A percentile compares a stretch with the other conserved stretches of the same genome.
Conservation (phyloP, 1,140 invertebrate genomes). For the Rhopalosiphum maidis region DNA sequence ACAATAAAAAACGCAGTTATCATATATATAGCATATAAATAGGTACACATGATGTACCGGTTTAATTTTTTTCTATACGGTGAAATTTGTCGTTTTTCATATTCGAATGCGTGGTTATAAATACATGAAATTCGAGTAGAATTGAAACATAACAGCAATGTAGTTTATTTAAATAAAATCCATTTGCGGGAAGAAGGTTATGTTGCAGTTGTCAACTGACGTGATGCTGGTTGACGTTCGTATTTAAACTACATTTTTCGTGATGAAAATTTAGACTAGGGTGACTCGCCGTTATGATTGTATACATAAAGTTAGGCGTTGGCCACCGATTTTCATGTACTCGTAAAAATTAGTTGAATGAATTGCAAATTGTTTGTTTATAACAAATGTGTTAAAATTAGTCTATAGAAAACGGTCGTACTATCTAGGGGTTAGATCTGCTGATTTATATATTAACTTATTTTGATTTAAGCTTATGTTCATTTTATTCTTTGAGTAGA, state of each 20-base stretch:
- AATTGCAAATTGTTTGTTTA: neutral
- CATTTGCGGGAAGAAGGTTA: neutral
- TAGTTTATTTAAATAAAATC: slow-evolving; percentile 9
- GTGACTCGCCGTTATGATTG: neutral
- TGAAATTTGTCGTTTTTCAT: slow-evolving; percentile 25
- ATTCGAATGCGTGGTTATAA: neutral
- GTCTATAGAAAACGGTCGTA: neutral
- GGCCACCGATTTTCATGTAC: neutral
- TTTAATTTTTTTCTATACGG: neutral
- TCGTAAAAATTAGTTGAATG: neutral
- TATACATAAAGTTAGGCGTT: neutral
- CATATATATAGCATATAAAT: neutral
- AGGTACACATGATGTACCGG: neutral
- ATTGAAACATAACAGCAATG: neutral
- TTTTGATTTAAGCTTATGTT: neutral
- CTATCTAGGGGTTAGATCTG: neutral
- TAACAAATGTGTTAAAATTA: neutral
- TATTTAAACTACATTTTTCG: slow-evolving; percentile 28
- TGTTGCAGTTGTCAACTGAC: neutral
- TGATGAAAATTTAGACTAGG: neutral
- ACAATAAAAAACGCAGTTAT: neutral
- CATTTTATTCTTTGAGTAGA: neutral
- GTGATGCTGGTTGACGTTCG: neutral
- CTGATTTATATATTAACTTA: neutral
- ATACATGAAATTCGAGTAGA: slow-evolving; percentile 33